phyloP scores from a whole-genome alignment of 2,888 invertebrate genomes.

The Bhutanitis thaidina region DNA sequence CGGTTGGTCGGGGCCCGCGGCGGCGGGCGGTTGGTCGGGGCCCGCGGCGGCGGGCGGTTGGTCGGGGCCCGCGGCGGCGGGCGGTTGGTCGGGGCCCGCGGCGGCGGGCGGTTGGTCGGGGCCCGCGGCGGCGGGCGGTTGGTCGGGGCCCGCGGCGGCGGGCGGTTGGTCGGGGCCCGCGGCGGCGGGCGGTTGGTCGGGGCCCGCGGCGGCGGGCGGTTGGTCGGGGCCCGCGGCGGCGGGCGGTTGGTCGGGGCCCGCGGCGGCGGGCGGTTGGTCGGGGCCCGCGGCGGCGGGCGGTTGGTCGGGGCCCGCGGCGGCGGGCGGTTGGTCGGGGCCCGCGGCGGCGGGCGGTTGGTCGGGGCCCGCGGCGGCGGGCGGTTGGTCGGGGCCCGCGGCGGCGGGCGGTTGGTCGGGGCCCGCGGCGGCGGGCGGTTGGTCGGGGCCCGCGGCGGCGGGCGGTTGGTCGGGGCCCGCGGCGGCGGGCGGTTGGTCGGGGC shows the following conservation, averaged over 20 bases:
- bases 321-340: constrained; percentile 68
- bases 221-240: constrained; percentile 62
- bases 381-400: constrained; percentile 58
- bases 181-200: too few species aligned
- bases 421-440: too few species aligned
- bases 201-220: constrained; percentile 41
- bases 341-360: too few species aligned
- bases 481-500: constrained; percentile 68
- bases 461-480: constrained; percentile 58
- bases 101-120: too few species aligned
- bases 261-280: too few species aligned
- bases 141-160: constrained; percentile 62
- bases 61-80: constrained; percentile 63
- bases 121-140: constrained; percentile 42
- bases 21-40: too few species aligned
- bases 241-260: constrained; percentile 66
- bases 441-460: constrained; percentile 38
- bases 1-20: constrained; percentile 67
- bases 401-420: constrained; percentile 68
- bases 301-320: constrained; percentile 59
- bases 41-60: constrained; percentile 43
- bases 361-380: constrained; percentile 40
- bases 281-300: constrained; percentile 41
- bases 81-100: constrained; percentile 66
- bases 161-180: constrained; percentile 67